Evolutionary conservation across 2,888 invertebrate genomes (phyloP), one percentile per base, ranked within the genome.

Genomic region (Nemurella pictetii): DNA sequence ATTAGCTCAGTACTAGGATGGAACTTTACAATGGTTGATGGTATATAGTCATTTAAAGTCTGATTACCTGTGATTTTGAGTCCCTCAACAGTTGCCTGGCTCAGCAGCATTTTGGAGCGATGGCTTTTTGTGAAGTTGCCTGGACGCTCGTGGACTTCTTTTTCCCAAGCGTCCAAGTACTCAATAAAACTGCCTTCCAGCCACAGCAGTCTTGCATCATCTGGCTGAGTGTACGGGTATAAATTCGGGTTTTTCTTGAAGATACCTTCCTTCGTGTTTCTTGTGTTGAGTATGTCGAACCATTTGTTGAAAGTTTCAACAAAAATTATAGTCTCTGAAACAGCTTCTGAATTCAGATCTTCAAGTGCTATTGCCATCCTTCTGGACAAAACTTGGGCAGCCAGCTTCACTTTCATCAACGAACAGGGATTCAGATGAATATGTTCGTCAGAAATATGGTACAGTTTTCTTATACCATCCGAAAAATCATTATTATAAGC

Each of bases 31-130:
- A n/a, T n/a, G n/a, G n/a, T n/a, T n/a, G n/a, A n/a, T n/a, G n/a
- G n/a, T n/a, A n/a, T n/a, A n/a, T n/a, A n/a, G n/a, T n/a, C n/a
- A n/a, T n/a, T n/a, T n/a, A n/a, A n/a, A n/a, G n/a, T n/a, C n/a
- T n/a, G n/a, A n/a, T n/a, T 74, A 74, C 74, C 74, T 74, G 74
- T 7, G 4, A 74, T 74, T 74, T 74, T 74, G 25, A 74, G 74
- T 26, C 74, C 74, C 26, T 74, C 74, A 74, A 74, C 74, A 5
- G 74, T 74, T 74, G n/a, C 74, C 20, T 74, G n/a, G 74, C 74
- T 74, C 7, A 74, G 74, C 74, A 74, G 4, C 74, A 74, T 74
- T 74, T 74, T 74, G n/a, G 74, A n/a, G 3, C 74, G 4, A 5
- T 74, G 25, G 26, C 25, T 26, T 74, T 74, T 74, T 74, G 4